phyloP scores from a whole-genome alignment of 2,113 vertebrate genomes.

The Nothocercus nigrocapillus region DNA sequence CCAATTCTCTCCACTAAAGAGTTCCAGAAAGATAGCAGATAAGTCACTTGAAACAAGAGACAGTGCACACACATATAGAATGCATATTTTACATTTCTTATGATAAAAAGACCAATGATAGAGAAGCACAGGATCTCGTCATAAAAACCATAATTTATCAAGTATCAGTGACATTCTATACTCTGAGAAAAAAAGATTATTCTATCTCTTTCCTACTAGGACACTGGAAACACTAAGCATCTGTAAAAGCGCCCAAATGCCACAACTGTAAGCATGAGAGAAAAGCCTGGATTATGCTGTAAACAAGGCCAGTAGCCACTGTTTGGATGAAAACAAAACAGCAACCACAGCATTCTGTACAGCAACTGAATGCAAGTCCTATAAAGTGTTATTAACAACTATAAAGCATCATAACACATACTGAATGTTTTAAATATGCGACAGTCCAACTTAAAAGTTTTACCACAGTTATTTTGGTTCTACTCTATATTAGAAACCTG shows the following conservation, averaged over 20 bases:
- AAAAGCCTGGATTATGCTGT: not conserved
- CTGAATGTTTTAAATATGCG: not conserved
- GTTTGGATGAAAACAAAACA: not conserved
- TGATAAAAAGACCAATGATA: too few relatives aligned
- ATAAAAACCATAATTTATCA: not conserved
- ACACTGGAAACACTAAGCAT: not conserved
- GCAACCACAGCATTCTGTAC: not conserved
- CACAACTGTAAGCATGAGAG: not conserved
- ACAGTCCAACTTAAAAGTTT: not conserved
- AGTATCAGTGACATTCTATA: not conserved
- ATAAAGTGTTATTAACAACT: not conserved
- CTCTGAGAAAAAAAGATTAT: not conserved
- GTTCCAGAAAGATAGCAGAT: not conserved
- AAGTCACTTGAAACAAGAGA: not conserved
- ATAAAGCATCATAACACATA: not conserved
- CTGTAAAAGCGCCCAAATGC: not conserved
- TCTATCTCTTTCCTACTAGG: not conserved
- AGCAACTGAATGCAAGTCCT: not conserved
- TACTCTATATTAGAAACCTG: not conserved
- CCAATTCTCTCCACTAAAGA: not conserved
- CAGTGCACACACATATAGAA: not conserved
- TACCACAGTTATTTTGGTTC: not conserved
- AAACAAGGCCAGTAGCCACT: not conserved
- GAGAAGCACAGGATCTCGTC: not conserved
- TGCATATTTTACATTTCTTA: not conserved